A percentile compares a stretch with the other conserved stretches of the same genome.
Evolutionary conservation across 2,113 vertebrate genomes (phyloP).

Genomic region (Seriola aureovittata): DNA sequence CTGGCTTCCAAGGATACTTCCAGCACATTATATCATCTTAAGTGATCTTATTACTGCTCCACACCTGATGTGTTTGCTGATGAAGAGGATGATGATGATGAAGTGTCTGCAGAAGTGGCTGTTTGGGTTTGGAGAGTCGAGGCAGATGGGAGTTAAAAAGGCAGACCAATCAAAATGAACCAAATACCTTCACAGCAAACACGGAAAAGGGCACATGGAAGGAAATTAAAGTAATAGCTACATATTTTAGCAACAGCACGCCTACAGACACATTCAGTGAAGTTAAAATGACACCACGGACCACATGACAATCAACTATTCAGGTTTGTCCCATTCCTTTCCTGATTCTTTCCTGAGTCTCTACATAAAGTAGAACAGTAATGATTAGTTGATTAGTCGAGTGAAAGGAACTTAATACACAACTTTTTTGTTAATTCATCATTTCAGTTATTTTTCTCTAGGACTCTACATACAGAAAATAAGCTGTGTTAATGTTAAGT

Average conservation of each 20-base stretch:
- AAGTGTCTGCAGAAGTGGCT: conserved; percentile 5
- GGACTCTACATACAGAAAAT: too few species aligned
- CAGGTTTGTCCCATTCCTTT: background rate
- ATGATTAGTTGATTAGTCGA: background rate
- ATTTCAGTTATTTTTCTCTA: too few species aligned
- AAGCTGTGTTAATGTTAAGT: too few species aligned
- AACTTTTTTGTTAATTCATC: too few species aligned
- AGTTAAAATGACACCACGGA: background rate
- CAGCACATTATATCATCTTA: background rate
- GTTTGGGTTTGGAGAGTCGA: background rate
- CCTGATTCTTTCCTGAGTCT: background rate
- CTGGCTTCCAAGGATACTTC: background rate
- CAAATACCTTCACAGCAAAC: background rate
- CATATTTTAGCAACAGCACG: background rate
- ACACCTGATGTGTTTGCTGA: background rate
- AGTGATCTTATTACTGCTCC: background rate
- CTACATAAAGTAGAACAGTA: background rate
- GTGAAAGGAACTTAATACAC: background rate
- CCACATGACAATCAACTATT: background rate
- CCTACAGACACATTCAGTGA: background rate
- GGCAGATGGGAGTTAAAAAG: conserved; percentile 1
- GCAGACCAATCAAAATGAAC: background rate
- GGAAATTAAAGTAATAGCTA: background rate
- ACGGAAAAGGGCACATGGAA: background rate
- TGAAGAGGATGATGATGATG: background rate